Base-by-base conservation (phyloP, 37 sponge, comb jelly and placozoan genomes). In the Aplysina aerophoba region DNA sequence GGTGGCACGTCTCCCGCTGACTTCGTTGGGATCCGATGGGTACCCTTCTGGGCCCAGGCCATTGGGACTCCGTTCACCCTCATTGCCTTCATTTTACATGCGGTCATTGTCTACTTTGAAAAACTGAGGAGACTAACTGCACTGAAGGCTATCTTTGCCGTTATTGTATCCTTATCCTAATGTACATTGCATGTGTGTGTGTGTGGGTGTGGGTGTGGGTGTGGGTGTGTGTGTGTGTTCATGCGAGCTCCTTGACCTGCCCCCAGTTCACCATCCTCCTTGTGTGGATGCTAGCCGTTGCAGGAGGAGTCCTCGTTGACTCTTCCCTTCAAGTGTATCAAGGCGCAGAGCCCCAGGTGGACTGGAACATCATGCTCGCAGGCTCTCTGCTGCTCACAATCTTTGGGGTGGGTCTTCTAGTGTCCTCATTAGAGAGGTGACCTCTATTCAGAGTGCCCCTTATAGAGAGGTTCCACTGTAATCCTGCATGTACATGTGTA, bases 401-500 rank as follows among this genome's bases (percentile, higher is more conserved):
- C 15, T 75, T 75, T 40, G 78, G 78, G 78, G 78, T 75, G 24
- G 41, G 78, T 73, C n/a, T n/a, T n/a, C n/a, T n/a, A n/a, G n/a
- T n/a, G n/a, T n/a, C n/a, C n/a, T n/a, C n/a, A n/a, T n/a, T n/a
- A n/a, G n/a, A n/a, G n/a, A n/a, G n/a, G n/a, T n/a, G n/a, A n/a
- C n/a, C n/a, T n/a, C n/a, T 44, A 44, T 8, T 44, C 8, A 44
- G 8, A 8, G 50, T 44, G 50, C 8, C 50, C 3, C 50, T 44
- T 11, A 44, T 44, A 11, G 3, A 44, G 50, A 8, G 8, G 8
- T 11, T 44, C 50, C 8, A 44, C 50, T 11, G 50, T 44, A 44
- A 3, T 11, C 8, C 50, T 44, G 50, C 3, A 11, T 44, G 8
- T 44, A 44, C 50, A 44, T 44, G 8, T 44, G 50, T 44, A 44